Percentiles rank a stretch among this genome's conserved stretches.
phyloP scores from a whole-genome alignment of 2,888 invertebrate genomes.

The Diaphora mendica region DNA sequence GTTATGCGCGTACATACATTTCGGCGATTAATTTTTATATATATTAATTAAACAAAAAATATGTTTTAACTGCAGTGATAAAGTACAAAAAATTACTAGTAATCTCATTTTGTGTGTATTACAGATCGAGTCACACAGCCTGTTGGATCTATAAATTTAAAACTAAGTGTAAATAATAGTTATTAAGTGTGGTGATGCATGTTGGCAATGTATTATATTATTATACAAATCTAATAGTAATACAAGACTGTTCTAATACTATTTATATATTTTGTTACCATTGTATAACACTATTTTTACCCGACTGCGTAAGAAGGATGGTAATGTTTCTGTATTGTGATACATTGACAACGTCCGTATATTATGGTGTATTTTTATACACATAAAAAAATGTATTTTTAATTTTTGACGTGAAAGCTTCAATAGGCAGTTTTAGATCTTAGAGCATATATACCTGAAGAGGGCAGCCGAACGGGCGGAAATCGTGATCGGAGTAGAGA shows the following conservation, averaged over 20 bases:
- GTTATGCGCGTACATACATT: no score
- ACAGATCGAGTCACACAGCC: conserved; percentile 36
- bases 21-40: no score
- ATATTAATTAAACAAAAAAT: no score
- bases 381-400: conserved; percentile 21
- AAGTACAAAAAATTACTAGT: background rate
- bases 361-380: conserved; percentile 32
- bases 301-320: conserved; percentile 16
- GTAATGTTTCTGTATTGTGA: conserved; percentile 37
- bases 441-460: no score
- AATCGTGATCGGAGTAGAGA: no score
- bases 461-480: no score
- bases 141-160: conserved; percentile 38
- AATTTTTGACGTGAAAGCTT: background rate
- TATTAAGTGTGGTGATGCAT: conserved; percentile 57
- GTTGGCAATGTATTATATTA: conserved; percentile 78
- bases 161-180: conserved; percentile 39
- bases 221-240: conserved; percentile 23
- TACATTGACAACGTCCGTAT: conserved; percentile 76
- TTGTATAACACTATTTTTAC: conserved; percentile 28
- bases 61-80: no score
- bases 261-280: conserved; percentile 48
- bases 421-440: no score
- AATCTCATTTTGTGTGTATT: conserved; percentile 13
- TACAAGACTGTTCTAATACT: conserved; percentile 42